Base-by-base conservation (phyloP, 2,888 invertebrate genomes). In the Rhagonycha fulva region DNA sequence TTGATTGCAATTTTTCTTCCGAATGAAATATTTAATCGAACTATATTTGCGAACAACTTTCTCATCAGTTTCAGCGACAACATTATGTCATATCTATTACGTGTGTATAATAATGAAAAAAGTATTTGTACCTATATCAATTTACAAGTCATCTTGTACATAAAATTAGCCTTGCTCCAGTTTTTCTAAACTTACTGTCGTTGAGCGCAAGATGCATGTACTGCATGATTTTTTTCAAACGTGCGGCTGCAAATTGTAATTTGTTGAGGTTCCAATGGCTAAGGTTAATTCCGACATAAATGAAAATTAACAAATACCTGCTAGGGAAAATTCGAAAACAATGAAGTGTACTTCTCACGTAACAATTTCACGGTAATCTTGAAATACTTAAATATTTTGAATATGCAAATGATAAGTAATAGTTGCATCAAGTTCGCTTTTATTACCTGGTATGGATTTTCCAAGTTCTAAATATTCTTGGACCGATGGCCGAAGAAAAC, bases 391-490 rank as follows among this genome's bases (percentile, higher is more conserved):
- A 66, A 24, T 63, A 63, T 66, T 66, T 66, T 66, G 23, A 24
- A 24, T 24, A 66, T 62, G 19, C 14, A 9, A 61, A 61, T 14
- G n/a, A 61, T 61, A 61, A 9, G 14, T 61, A 61, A 61, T 61
- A 61, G 14, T 61, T 61, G 11, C 9, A 30, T 32, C 12, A n/a
- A 32, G 62, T 19, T 61, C 71, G 2, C 67, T 67, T 28, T 68
- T 19, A 69, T 61, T 89, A 95, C 96, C 95, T 84, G 96, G 96
- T 89, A 96, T 95, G 80, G 95, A 95, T 91, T 95, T 95, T 83
- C 96, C 96, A 82, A 96, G 91, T 89, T 96, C 95, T 81, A 96
- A 90, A 87, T 95, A 96, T 86, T 95, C 95, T 81, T 94, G 91
- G 63, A 96, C 96, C 0, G 95, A 95, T 62, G 95, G 95, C 86